Base-by-base conservation (phyloP, 1,140 invertebrate species). In the Rhagoletis zephyria region DNA sequence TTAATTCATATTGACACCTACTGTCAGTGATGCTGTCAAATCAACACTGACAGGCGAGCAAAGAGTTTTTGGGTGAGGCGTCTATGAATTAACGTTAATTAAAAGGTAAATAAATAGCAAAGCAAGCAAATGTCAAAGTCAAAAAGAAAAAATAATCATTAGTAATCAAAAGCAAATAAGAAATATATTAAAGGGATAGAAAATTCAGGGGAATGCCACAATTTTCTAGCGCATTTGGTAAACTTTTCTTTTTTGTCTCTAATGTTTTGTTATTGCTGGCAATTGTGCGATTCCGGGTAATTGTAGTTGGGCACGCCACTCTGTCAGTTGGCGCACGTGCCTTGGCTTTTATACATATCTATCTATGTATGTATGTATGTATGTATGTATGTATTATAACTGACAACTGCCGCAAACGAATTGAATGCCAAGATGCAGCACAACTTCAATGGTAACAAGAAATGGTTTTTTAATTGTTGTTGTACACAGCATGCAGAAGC, bases 101-200 rank as follows among this genome's bases (percentile, higher is more conserved):
- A 81, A 81, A 81, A 56, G 74, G 48, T 81, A 81, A 81, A 81
- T 81, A 81, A 81, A 81, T 81, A 81, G 19, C 45, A 56, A 81
- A 10, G 48, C 48, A 81, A 56, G 56, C 74, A 81, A 81, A n/a
- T n/a, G 16, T 9, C n/a, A 56, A 56, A 59, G n/a, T 9, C 16
- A 48, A 56, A n/a, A 51, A 56, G 48, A 81, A 81, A 56, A 56
- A 81, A 56, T 81, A 74, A 45, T 74, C 67, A 74, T n/a, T 40
- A 74, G 0, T 4, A 74, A 40, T 12, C 67, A 14, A 0, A 63
- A n/a, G 4, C 42, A 6, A 48, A 74, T 14, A 48, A 48, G 6
- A 30, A 40, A 40, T 30, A 30, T 63, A 30, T 63, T 12, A 14
- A 63, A 19, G 48, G 56, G 30, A 30, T 7, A 6, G 48, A 81